Evolutionary conservation across 2,113 vertebrate species (phyloP).

Genomic region (Bufo gargarizans): DNA sequence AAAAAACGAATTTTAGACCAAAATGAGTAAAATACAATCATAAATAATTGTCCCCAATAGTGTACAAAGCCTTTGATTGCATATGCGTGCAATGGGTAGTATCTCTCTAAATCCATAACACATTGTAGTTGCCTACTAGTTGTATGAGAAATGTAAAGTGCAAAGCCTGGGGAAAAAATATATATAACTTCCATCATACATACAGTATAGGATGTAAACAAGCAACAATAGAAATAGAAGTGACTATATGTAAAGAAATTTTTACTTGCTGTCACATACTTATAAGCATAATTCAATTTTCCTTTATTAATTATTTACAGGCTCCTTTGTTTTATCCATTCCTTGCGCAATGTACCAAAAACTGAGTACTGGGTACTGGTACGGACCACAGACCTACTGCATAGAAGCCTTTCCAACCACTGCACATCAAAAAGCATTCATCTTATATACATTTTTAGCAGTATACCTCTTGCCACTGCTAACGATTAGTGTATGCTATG

Average conservation of each 20-base stretch:
- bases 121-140: too few species aligned
- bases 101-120: too few species aligned
- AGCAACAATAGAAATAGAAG: too few species aligned
- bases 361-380: conserved; percentile 62
- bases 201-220: too few species aligned
- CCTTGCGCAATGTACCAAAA: conserved; percentile 63
- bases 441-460: conserved; percentile 62
- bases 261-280: neutral
- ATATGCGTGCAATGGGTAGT: too few species aligned
- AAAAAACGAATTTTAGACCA: too few species aligned
- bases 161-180: too few species aligned
- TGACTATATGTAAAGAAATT: neutral
- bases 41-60: too few species aligned
- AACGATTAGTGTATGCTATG: conserved; percentile 62
- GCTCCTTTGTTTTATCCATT: conserved; percentile 61
- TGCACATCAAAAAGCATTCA: conserved; percentile 60
- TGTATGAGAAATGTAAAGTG: too few species aligned
- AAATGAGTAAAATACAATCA: too few species aligned
- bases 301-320: conserved; percentile 40
- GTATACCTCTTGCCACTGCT: conserved; percentile 62
- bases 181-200: too few species aligned
- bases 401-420: conserved; percentile 59
- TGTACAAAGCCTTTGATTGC: too few species aligned
- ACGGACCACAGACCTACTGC: conserved; percentile 63
- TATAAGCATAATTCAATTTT: neutral